A percentile compares a stretch with the other conserved stretches of the same genome.
Conservation (phyloP, 2,888 invertebrate genomes). For the Leptinotarsa tumamoca region DNA sequence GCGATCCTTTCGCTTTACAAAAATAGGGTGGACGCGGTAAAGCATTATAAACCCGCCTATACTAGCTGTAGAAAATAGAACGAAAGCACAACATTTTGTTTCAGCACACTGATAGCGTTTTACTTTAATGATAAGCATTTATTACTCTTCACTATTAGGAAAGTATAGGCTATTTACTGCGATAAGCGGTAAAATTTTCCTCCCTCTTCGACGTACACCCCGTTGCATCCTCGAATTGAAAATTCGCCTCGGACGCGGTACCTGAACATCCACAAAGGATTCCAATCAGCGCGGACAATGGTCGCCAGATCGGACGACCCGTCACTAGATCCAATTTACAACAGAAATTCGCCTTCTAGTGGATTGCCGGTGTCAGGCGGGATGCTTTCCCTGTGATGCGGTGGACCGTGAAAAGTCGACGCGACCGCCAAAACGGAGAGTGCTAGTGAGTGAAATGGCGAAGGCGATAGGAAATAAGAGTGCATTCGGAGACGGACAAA, state of each 20-base stretch:
- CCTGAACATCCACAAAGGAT: slow-evolving; percentile 42
- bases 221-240: slow-evolving; percentile 4
- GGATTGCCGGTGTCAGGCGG: slow-evolving; percentile 12
- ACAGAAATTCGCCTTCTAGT: slow-evolving; percentile 41
- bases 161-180: too few species aligned
- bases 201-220: background rate
- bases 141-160: too few species aligned
- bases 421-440: slow-evolving; percentile 6
- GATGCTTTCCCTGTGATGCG: slow-evolving; percentile 15
- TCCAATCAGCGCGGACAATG: slow-evolving; percentile 43
- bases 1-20: too few species aligned
- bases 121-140: too few species aligned
- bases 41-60: too few species aligned
- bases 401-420: slow-evolving; percentile 15
- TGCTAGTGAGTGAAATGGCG: background rate
- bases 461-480: background rate
- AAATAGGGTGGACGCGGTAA: too few species aligned
- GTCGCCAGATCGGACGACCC: slow-evolving; percentile 13
- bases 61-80: too few species aligned
- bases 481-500: too few species aligned
- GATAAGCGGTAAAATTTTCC: background rate
- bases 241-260: slow-evolving; percentile 20
- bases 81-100: too few species aligned
- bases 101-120: too few species aligned
- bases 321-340: slow-evolving; percentile 46